Evolutionary conservation across 2,113 vertebrate genomes (phyloP).

Genomic region (Galbula dea): DNA sequence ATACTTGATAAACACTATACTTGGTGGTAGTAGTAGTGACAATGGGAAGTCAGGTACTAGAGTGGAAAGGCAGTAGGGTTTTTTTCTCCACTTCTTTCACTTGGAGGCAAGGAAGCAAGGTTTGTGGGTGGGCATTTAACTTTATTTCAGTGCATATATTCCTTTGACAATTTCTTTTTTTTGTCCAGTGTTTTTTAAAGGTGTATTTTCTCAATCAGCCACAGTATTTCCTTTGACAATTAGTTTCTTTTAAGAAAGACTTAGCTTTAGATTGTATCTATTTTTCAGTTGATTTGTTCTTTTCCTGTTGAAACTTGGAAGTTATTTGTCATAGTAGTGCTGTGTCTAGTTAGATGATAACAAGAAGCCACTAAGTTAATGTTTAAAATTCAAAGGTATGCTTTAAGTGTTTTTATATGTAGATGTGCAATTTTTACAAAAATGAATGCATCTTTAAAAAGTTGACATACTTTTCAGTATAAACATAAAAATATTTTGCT

Average conservation of each 20-base stretch:
- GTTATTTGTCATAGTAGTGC: background rate
- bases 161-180: background rate
- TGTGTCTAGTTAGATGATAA: background rate
- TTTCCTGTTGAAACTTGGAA: background rate
- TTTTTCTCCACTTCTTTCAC: background rate
- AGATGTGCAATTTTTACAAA: background rate
- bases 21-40: background rate
- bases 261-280: background rate
- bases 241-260: background rate
- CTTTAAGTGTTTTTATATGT: background rate
- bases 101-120: background rate
- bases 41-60: background rate
- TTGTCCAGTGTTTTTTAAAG: background rate
- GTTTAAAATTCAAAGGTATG: too few relatives aligned
- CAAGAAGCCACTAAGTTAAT: background rate
- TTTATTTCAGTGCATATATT: background rate
- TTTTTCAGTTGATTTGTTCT: background rate
- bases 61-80: background rate
- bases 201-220: accelerated
- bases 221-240: background rate
- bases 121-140: background rate
- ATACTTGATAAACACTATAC: background rate
- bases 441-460: background rate
- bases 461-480: background rate
- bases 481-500: background rate